Evolutionary conservation across 1,140 invertebrate species (phyloP), one percentile per base, ranked within the genome.

Genomic region (Orchesella cincta): DNA sequence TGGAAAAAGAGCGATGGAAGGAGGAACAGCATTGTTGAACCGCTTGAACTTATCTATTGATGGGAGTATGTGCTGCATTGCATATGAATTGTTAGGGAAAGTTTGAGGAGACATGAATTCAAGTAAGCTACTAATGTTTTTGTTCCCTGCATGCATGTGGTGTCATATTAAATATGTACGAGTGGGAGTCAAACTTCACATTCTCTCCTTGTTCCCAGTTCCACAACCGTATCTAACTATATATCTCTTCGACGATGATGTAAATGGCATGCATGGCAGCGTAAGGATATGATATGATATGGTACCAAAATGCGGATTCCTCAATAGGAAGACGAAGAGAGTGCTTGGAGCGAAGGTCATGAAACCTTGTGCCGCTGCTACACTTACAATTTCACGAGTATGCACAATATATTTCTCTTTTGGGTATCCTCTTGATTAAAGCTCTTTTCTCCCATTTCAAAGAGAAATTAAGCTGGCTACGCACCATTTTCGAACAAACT

Each of bases 371-470:
- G 26, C 5, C 5, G 39, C 18, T 46, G 54, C n/a, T 5, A 26
- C 54, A n/a, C 23, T 57, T 57, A 57, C 12, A 57, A 57, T 16
- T 57, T 57, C 23, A 57, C 54, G 54, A 8, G 12, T 57, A 57
- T 23, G 54, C 54, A 57, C 54, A 57, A 57, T 57, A 57, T 57
- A 18, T 57, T 23, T 18, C 54, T 57, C n/a, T 26, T 57, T 26
- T 3, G 54, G 54, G 12, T 57, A 57, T 57, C 54, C 54, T 57
- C n/a, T 57, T 57, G 5, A 46, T 46, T 46, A 46, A 46, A 46
- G 39, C 18, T 46, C 39, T 46, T 46, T 5, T 46, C 18, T 46
- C 39, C 18, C 39, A 8, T 46, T 46, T 46, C 39, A 46, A 46
- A 46, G 39, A 18, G 39, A 46, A 46, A 46, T 46, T 46, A 46